A percentile compares a stretch with the other conserved stretches of the same genome.
phyloP scores from a whole-genome alignment of 2,113 vertebrate genomes.

The Dinomys branickii region DNA sequence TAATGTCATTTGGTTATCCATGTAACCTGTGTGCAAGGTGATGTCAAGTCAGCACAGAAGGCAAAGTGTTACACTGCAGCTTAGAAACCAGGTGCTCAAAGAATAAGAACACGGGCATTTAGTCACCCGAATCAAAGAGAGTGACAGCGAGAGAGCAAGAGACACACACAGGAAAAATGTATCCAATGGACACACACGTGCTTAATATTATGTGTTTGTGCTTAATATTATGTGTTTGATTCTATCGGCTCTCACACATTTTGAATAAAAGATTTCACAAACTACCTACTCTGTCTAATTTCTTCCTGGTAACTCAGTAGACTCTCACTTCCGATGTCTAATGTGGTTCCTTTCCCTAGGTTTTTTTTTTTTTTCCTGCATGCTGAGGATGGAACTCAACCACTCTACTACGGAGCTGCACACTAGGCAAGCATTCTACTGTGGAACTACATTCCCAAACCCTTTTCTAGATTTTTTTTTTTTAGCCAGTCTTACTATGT shows the following conservation, averaged over 20 bases:
- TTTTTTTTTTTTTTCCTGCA: neutral
- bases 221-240: neutral
- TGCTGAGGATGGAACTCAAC: neutral
- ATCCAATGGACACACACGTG: neutral
- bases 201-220: neutral
- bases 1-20: neutral
- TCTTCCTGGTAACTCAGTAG: neutral
- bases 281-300: neutral
- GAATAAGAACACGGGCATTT: neutral
- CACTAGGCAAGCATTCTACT: neutral
- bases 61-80: neutral
- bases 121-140: neutral
- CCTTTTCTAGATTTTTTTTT: neutral
- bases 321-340: neutral
- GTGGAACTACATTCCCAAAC: neutral
- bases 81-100: neutral
- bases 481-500: neutral
- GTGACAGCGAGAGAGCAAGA: neutral
- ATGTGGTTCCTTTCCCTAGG: neutral
- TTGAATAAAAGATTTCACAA: conserved; percentile 29
- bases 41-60: neutral
- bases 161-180: neutral
- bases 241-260: neutral
- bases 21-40: neutral
- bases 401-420: neutral